These are phyloP conservation scores for Leucoraja ocellata DNA, from an alignment of 2,797 vertebrate species.

Conservation along the genomic window DNA sequence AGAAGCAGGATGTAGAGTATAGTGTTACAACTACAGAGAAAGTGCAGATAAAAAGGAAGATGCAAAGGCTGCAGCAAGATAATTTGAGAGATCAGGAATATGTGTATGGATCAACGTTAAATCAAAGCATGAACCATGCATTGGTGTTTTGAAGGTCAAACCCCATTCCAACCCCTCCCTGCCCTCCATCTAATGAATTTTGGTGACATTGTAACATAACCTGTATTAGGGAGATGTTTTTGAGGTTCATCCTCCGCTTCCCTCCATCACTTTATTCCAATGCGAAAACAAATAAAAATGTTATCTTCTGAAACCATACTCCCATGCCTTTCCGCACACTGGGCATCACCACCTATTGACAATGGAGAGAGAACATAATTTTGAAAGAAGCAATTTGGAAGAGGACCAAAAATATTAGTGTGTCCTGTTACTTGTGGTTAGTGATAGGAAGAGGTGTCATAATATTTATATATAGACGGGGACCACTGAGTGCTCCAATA, in stretches of 20 bases:
- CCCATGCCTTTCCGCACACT: not conserved
- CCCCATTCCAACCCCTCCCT: not conserved
- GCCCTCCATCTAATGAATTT: not conserved
- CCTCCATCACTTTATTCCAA: not conserved
- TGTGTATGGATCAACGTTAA: not conserved
- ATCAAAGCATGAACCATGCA: not conserved
- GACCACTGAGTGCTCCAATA: not conserved
- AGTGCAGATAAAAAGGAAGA: too few species aligned
- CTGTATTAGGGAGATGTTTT: not conserved
- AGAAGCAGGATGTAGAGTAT: too few species aligned
- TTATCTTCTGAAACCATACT: not conserved
- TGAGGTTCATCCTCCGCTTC: not conserved
- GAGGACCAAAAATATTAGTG: not conserved
- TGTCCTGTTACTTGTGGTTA: constrained; percentile 5
- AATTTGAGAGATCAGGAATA: too few species aligned
- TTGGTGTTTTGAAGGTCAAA: not conserved
- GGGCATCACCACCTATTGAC: not conserved
- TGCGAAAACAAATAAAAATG: not conserved
- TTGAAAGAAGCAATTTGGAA: not conserved
- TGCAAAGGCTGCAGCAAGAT: too few species aligned
- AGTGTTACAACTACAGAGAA: too few species aligned
- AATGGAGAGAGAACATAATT: not conserved
- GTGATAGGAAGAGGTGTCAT: not conserved
- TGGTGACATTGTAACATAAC: not conserved
- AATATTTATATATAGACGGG: not conserved